Base-by-base conservation (phyloP, 2,888 invertebrate genomes). In the Rhagophthalmus giganteus region DNA sequence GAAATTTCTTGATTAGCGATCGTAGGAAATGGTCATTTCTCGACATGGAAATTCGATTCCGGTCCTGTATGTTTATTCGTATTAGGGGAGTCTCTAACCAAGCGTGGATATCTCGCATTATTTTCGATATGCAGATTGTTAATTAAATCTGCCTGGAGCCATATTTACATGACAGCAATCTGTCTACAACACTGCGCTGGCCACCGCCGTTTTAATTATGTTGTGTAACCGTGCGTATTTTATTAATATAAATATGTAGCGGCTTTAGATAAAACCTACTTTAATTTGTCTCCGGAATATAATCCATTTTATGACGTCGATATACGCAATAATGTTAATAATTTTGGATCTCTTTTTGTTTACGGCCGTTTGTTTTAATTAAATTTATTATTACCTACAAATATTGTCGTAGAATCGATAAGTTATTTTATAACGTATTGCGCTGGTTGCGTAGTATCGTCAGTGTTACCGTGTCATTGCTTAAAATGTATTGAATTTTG, bases 151-250 rank as follows among this genome's bases (percentile, higher is more conserved):
- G 71, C 67, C 68, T 68, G 66, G 71, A 66, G 70, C 68, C 73
- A 72, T 72, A 74, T 74, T 74, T 74, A 74, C 74, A 74, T 74
- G 74, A 74, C 74, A 74, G 74, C 74, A 72, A 74, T 74, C 74
- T 74, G 74, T 74, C 74, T 72, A 67, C 65, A 65, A 64, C 72
- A 73, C 67, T 62, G 57, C 61, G 62, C 63, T 56, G 65, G 66
- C 65, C 64, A 63, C 64, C 64, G 64, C 61, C 61, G 65, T 71
- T 73, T 73, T 72, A 73, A 73, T 73, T 73, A 73, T 69, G 69
- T 68, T 70, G 73, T 70, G 70, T 71, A 73, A 67, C 72, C 67
- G 72, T 68, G 72, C 73, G 72, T 70, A 70, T 69, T 72, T 69
- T 70, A 72, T 73, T 72, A 71, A 71, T 71, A 70, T 69, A 68